Base-by-base conservation (phyloP, 2,113 vertebrate genomes). In the Lutjanus erythropterus region DNA sequence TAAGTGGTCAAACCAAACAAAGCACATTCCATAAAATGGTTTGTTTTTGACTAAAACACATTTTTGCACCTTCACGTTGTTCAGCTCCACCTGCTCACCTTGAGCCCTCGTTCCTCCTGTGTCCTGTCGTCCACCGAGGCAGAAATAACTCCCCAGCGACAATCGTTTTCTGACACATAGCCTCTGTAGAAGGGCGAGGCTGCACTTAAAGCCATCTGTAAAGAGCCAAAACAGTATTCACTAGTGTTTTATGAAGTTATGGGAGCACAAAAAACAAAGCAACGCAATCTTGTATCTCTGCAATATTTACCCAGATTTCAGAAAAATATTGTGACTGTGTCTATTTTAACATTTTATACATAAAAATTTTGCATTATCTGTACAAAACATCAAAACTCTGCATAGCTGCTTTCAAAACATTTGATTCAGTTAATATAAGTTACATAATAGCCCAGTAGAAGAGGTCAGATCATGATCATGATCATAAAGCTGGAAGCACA, bases 81-180 rank as follows among this genome's bases (percentile, higher is more conserved):
- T 21, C 58, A 60, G 52, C 15, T 70, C 12, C 0, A 2, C 1
- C 14, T 47, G 42, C 86, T 91, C 86, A 98, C 98, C 96, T 97
- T 95, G 10, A 99, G 93, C 3, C 98, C 98, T 10, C 98, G 96
- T 89, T 99, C 98, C 86, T 99, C 98, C 64, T 92, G 94, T 0
- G 98, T 99, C 64, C 98, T 87, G 86, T 99, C 98, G 9, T 99
- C 98, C 80, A 99, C 98, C 0, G 98, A 99, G 9, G 98, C 97
- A 33, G 98, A 99, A 88, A 99, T 99, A 60, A 99, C 96, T 42
- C 97, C 97, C 98, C 98, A 99, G 82, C 98, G 98, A 88, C 98
- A 99, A 90, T 99, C 98, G 6, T 95, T 99, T 80, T 99, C 98
- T 0, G 98, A 99, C 84, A 99, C 96, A 0, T 95, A 97, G 83